Percentiles rank a stretch among this genome's conserved stretches.
Evolutionary conservation across 2,888 invertebrate genomes (phyloP).

Genomic region (Platycheirus albimanus): DNA sequence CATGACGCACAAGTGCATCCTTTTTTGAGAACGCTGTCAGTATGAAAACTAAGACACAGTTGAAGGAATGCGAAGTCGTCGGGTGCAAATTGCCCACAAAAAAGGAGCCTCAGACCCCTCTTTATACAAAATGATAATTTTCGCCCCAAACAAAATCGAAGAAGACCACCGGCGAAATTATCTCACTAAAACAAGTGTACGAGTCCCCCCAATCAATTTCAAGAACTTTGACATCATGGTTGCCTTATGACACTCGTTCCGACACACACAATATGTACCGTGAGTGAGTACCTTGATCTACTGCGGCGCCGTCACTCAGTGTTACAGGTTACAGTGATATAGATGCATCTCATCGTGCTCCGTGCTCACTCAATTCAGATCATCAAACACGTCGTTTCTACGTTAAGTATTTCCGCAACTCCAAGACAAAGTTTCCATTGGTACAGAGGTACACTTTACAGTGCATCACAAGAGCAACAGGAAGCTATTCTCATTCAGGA

Average conservation of each 20-base stretch:
- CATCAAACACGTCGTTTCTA: conserved; percentile 96
- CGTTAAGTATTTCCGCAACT: conserved; percentile 99
- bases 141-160: conserved; percentile 99
- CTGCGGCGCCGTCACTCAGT: conserved; percentile 98
- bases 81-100: conserved; percentile 98
- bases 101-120: conserved; percentile 95
- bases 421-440: conserved; percentile 97
- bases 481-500: conserved; percentile 89
- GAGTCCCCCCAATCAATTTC: conserved; percentile 96
- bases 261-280: conserved; percentile 99
- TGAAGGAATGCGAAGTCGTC: conserved; percentile 99
- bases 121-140: conserved; percentile 99
- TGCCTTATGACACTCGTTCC: conserved; percentile 98
- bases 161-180: conserved; percentile 99
- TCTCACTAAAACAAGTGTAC: conserved; percentile 93
- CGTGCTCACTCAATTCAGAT: conserved; percentile 98
- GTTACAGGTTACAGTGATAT: conserved; percentile 99
- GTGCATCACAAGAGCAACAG: conserved; percentile 92
- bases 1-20: too few relatives aligned
- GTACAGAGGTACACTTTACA: too few relatives aligned
- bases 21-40: conserved; percentile 83
- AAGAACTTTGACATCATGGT: conserved; percentile 99
- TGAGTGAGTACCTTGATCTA: conserved; percentile 98
- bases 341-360: conserved; percentile 99
- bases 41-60: conserved; percentile 97